phyloP scores from a whole-genome alignment of 2,888 invertebrate genomes.

The Autographa pulchrina region DNA sequence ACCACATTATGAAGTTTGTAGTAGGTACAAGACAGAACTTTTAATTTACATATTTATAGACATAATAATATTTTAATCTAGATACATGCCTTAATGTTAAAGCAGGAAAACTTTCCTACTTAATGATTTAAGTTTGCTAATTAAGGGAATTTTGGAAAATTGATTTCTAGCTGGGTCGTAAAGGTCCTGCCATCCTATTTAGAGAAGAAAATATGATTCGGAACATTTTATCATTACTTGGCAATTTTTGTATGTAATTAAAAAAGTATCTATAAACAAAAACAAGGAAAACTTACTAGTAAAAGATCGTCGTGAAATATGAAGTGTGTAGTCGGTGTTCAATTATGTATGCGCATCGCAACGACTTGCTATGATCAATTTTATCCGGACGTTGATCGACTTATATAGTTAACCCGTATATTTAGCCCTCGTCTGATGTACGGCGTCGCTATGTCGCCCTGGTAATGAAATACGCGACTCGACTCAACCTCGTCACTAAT shows the following conservation, averaged over 20 bases:
- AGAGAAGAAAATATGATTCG: background rate
- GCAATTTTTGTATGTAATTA: background rate
- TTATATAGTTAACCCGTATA: slow-evolving; percentile 28
- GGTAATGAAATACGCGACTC: slow-evolving; percentile 54
- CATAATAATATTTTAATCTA: background rate
- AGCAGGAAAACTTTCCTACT: background rate
- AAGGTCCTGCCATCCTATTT: background rate
- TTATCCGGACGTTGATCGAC: slow-evolving; percentile 22
- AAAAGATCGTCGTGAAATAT: slow-evolving; percentile 14
- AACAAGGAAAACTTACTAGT: background rate
- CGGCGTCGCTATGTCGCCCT: slow-evolving; percentile 51
- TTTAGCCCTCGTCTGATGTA: slow-evolving; percentile 23
- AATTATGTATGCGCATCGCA: slow-evolving; percentile 21
- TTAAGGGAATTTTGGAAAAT: background rate
- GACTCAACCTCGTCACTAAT: slow-evolving; percentile 58
- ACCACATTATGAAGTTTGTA: background rate
- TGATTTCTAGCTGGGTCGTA: background rate
- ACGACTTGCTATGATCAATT: slow-evolving; percentile 32
- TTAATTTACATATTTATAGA: background rate
- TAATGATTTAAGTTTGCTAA: slow-evolving; percentile 1
- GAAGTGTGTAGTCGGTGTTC: slow-evolving; percentile 10
- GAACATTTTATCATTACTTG: background rate
- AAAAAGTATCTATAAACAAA: background rate
- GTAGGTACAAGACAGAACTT: background rate
- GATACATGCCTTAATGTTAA: background rate